A percentile compares a stretch with the other conserved stretches of the same genome.
These are phyloP conservation scores for Pediacus dermestoides DNA, from an alignment of 2,888 invertebrate genomes.

Conservation along the genomic window DNA sequence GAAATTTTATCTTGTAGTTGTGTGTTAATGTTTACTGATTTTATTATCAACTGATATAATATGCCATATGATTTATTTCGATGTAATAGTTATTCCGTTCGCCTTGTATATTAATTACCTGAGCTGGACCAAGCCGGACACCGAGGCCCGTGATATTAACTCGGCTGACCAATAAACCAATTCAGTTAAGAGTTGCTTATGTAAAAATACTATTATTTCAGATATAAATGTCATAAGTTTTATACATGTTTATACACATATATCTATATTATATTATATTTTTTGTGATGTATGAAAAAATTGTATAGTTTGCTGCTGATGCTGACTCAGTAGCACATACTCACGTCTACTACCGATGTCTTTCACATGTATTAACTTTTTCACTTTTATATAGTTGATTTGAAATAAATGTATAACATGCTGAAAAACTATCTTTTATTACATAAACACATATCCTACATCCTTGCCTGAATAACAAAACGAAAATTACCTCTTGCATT, in stretches of 20 bases:
- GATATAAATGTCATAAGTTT: constrained; percentile 48
- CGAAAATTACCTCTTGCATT: too few species aligned
- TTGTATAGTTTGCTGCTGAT: constrained; percentile 22
- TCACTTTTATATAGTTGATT: constrained; percentile 51
- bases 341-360: constrained; percentile 49
- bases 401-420: constrained; percentile 50
- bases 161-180: constrained; percentile 45
- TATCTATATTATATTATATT: constrained; percentile 47
- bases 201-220: constrained; percentile 33
- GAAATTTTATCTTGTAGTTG: constrained; percentile 24
- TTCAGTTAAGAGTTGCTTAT: constrained; percentile 45
- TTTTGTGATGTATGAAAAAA: constrained; percentile 48
- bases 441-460: too few species aligned
- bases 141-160: constrained; percentile 45
- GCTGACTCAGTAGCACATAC: constrained; percentile 39
- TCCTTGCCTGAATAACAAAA: too few species aligned
- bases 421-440: constrained; percentile 36
- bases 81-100: constrained; percentile 22
- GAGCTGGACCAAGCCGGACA: constrained; percentile 48
- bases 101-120: constrained; percentile 42
- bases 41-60: constrained; percentile 29
- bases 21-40: constrained; percentile 41
- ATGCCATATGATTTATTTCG: constrained; percentile 22
- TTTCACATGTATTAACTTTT: constrained; percentile 51
- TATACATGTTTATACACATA: constrained; percentile 47